Conservation (phyloP, 2,797 vertebrate genomes). For the Mallotus villosus region DNA sequence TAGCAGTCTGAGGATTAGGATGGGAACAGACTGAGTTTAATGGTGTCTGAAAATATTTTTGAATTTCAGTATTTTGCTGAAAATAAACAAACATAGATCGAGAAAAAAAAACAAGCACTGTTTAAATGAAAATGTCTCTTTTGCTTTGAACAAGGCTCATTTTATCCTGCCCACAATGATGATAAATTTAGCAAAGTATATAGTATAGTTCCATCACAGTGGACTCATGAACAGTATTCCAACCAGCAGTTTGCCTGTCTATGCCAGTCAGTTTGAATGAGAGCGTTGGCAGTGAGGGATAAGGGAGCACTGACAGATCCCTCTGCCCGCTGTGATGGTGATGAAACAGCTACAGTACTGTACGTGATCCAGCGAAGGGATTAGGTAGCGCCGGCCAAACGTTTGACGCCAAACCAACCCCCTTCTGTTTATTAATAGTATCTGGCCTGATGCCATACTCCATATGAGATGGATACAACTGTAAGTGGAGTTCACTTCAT, state of each 20-base stretch:
- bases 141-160: conserved; percentile 29
- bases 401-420: conserved; percentile 34
- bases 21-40: conserved; percentile 49
- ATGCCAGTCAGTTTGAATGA: conserved; percentile 41
- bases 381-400: conserved; percentile 39
- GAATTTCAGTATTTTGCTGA: conserved; percentile 53
- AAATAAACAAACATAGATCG: conserved; percentile 29
- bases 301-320: conserved; percentile 16
- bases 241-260: conserved; percentile 24
- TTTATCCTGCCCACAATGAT: conserved; percentile 35
- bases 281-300: conserved; percentile 31
- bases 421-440: conserved; percentile 60
- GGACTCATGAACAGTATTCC: conserved; percentile 17
- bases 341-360: conserved; percentile 50
- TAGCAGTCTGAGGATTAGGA: conserved; percentile 35
- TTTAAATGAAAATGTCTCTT: conserved; percentile 41
- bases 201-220: not conserved
- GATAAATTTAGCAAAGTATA: not conserved
- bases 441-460: conserved; percentile 54
- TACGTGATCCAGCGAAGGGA: conserved; percentile 42
- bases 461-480: conserved; percentile 24
- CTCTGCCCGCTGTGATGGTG: conserved; percentile 8
- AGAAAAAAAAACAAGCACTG: conserved; percentile 20
- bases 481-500: conserved; percentile 40
- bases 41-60: conserved; percentile 61